Evolutionary conservation across 2,888 invertebrate species (phyloP), one percentile per base, ranked within the genome.

Genomic region (Mylabris sibirica): DNA sequence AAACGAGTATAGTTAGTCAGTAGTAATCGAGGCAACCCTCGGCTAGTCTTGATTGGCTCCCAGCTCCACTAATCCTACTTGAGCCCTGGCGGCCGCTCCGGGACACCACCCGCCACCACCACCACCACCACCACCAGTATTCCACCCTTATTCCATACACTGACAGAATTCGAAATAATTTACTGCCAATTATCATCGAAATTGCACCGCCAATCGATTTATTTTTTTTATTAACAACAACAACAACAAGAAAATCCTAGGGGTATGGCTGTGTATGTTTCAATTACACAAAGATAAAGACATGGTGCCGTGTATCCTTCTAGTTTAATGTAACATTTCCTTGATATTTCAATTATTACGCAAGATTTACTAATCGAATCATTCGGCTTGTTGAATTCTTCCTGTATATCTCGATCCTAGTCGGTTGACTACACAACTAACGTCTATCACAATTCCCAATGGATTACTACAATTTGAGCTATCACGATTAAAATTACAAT

Each of bases 31-130:
- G 38, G 76, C 72, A 73, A 70, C 77, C 80, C 79, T 75, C 76
- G 77, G 76, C 74, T 71, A 78, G 81, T 80, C 89, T 89, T 90
- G 90, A 90, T 90, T 90, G 89, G 89, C 89, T 89, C 89, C 44
- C 88, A 88, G 89, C 88, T 89, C 87, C 86, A 88, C 89, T 90
- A 90, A 90, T 90, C 89, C 89, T 87, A 86, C 87, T 89, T 89
- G 88, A 90, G 89, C 89, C 89, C 82, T 86, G 87, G 87, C 89
- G 88, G 87, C 87, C 89, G 88, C 87, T 87, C 87, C 87, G 87
- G 86, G 86, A 81, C 82, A 87, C 87, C 86, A 86, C 86, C 87
- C 35, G 44, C 22, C 41, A 3, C 59, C 14, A 30, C 35, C 41
- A 20, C 11, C 60, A 44, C 17, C 34, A 22, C 71, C 67, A 61